Percentiles rank a stretch among this genome's conserved stretches.
phyloP scores from a whole-genome alignment of 2,888 invertebrate species.

The Villa cingulata region DNA sequence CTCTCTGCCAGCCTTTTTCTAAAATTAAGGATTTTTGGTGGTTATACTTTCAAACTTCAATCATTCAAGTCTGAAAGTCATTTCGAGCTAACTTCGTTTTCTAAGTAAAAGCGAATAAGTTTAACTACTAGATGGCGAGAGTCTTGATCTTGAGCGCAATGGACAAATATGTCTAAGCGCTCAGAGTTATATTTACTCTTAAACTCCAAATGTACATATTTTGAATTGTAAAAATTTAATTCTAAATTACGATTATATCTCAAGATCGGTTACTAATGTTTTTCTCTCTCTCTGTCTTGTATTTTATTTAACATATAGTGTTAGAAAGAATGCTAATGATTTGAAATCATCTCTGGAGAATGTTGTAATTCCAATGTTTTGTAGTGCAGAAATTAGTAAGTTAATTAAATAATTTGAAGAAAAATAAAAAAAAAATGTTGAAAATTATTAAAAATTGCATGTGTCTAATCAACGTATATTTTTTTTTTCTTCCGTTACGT shows the following conservation, averaged over 20 bases:
- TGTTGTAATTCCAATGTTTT: conserved; percentile 96
- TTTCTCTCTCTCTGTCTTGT: conserved; percentile 5
- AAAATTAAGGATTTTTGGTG: no score
- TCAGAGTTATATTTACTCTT: no score
- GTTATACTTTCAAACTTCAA: no score
- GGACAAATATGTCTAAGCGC: no score
- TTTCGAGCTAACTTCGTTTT: no score
- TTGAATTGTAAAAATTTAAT: not conserved
- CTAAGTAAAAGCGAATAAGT: no score
- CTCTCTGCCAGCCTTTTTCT: no score
- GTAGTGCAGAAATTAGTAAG: conserved; percentile 73
- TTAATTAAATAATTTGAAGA: conserved; percentile 10
- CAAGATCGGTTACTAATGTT: not conserved
- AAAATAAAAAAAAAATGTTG: not conserved
- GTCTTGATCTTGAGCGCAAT: no score
- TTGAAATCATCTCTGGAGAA: conserved; percentile 86
- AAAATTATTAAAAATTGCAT: not conserved
- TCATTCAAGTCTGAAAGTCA: no score
- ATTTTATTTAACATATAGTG: conserved; percentile 46
- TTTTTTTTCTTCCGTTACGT: conserved; percentile 23
- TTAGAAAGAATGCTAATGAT: conserved; percentile 87
- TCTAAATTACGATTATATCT: not conserved
- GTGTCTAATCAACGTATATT: not conserved
- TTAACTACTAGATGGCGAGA: no score
- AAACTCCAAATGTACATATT: no score